These are phyloP conservation scores for Melanotaenia maccullochi DNA, from an alignment of 2,797 vertebrate species.

Conservation along the genomic window DNA sequence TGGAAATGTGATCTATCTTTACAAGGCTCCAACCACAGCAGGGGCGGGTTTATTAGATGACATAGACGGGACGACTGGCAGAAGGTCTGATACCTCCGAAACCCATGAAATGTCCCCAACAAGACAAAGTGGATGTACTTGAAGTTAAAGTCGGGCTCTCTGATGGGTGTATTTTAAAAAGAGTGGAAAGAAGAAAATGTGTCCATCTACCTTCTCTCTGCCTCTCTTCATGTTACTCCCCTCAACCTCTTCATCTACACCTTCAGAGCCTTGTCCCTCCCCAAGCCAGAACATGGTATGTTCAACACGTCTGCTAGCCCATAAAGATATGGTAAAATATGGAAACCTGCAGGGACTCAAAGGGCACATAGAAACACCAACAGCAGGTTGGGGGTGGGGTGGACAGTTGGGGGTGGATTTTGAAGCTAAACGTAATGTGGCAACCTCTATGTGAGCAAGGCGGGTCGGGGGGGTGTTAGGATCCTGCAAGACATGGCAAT, in stretches of 20 bases:
- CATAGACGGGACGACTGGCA: slow-evolving; percentile 32
- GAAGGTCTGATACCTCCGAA: slow-evolving; percentile 42
- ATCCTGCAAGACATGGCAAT: slow-evolving; percentile 44
- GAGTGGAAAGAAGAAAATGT: not conserved
- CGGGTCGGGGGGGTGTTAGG: slow-evolving; percentile 14
- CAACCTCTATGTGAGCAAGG: slow-evolving; percentile 31
- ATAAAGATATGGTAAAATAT: slow-evolving; percentile 78
- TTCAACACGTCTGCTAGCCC: slow-evolving; percentile 53
- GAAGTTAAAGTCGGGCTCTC: slow-evolving; percentile 10
- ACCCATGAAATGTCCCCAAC: slow-evolving; percentile 8
- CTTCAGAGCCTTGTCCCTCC: slow-evolving; percentile 4
- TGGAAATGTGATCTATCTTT: slow-evolving; percentile 65
- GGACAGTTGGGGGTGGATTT: slow-evolving; percentile 27
- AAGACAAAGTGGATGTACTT: slow-evolving; percentile 6
- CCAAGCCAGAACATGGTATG: slow-evolving; percentile 31
- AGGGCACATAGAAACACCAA: slow-evolving; percentile 63
- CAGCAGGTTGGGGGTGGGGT: slow-evolving; percentile 47
- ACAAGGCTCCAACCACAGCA: slow-evolving; percentile 53
- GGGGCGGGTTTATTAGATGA: slow-evolving; percentile 52
- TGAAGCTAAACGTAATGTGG: slow-evolving; percentile 37
- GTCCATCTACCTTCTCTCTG: slow-evolving; percentile 3
- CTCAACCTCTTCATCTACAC: slow-evolving; percentile 9
- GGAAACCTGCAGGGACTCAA: slow-evolving; percentile 67
- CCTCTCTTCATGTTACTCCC: not conserved
- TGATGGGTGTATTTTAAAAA: slow-evolving; percentile 33